Base-by-base conservation (phyloP, 2,113 vertebrate species). In the Muscicapa adusta region DNA sequence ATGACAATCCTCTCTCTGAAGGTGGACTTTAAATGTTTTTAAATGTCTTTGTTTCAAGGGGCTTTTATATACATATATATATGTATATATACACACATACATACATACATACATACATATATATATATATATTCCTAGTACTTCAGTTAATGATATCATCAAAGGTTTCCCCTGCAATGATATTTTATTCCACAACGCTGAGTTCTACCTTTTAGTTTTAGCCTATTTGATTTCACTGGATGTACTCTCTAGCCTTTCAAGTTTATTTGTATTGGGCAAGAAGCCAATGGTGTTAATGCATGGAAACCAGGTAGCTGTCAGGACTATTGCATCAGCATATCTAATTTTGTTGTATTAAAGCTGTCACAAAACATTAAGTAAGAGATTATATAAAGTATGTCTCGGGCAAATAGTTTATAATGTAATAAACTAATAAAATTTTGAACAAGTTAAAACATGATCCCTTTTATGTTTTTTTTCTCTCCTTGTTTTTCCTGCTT, bases 321-420 rank as follows among this genome's bases (percentile, higher is more conserved):
- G 86, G 90, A 82, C 58, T 92, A 88, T 91, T 89, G 88, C 68
- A 91, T 84, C 86, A 96, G 96, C 96, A 97, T 97, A 96, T 96
- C 97, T 97, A 97, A 98, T 97, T 97, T 94, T 94, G 85, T 94
- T 95, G 62, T 91, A 96, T 97, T 98, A 97, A 96, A 98, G 72
- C 94, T 97, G 96, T 97, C 96, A 97, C 91, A 98, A 95, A 97
- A 96, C 36, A 77, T 96, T 96, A 96, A 97, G 94, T 88, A 95
- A 97, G 96, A 97, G 96, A 97, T 98, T 97, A 97, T 34, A 84
- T 84, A 91, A 98, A 96, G 71, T 96, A 97, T 96, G 93, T 93
- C 91, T 74, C 90, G 61, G 92, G 68, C 85, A 96, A 96, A 94
- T 75, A 96, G 89, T 94, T 97, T 96, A 96, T 96, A 97, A 96